Evolutionary conservation across 2,113 vertebrate species (phyloP).

Genomic region (Nipponia nippon): DNA sequence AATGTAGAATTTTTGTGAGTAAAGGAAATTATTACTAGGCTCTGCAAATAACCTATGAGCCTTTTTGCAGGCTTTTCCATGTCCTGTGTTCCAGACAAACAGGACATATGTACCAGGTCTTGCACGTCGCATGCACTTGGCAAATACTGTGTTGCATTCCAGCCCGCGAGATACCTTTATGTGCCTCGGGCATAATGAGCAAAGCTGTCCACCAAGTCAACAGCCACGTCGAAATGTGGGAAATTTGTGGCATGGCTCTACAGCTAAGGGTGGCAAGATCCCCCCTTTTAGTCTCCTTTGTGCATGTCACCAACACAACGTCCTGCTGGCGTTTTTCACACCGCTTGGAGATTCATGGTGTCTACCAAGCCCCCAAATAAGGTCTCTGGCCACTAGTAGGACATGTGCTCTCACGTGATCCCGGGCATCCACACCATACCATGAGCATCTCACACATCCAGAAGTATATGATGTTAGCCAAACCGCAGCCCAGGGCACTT

Average conservation of each 20-base stretch:
- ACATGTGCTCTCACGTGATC: not conserved
- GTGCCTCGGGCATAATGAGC: not conserved
- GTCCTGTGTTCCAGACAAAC: not conserved
- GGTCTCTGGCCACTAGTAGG: not conserved
- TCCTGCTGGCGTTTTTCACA: not conserved
- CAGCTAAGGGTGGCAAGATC: not conserved
- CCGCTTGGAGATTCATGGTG: accelerated
- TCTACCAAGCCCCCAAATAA: not conserved
- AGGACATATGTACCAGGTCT: accelerated
- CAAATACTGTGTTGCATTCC: not conserved
- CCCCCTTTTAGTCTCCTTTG: not conserved
- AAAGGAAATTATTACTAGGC: not conserved
- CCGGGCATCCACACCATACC: not conserved
- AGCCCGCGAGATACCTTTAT: accelerated
- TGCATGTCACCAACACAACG: not conserved
- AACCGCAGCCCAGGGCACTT: not conserved
- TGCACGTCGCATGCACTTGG: not conserved
- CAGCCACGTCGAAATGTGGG: accelerated
- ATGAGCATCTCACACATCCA: not conserved
- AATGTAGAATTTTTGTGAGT: not conserved
- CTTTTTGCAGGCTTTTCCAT: not conserved
- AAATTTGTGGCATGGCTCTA: not conserved
- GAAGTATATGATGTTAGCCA: not conserved
- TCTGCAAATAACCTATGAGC: not conserved
- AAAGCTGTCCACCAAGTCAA: not conserved